Evolutionary conservation across 2,888 invertebrate species (phyloP).

Genomic region (Rutpela maculata): DNA sequence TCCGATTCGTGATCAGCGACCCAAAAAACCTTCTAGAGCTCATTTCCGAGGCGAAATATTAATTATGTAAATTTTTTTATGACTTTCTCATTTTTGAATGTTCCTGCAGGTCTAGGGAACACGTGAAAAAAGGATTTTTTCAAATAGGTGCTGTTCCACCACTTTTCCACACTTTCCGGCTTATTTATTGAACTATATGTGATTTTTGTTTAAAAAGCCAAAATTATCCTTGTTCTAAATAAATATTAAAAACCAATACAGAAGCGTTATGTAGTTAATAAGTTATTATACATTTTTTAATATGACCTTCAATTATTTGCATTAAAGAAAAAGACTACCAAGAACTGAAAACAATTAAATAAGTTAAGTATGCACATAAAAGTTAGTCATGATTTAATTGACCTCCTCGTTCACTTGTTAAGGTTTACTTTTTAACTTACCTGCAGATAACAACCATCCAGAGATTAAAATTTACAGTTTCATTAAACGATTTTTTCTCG

Average conservation of each 20-base stretch:
- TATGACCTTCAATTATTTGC: background rate
- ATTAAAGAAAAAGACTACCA: background rate
- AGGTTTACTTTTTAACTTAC: background rate
- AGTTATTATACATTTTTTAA: background rate
- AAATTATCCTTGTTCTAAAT: conserved; percentile 7
- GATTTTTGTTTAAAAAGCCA: background rate
- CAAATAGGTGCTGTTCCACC: too few species aligned
- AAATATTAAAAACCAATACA: background rate
- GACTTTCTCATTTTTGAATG: too few species aligned
- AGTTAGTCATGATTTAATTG: background rate
- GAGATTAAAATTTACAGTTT: too few species aligned
- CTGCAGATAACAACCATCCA: background rate
- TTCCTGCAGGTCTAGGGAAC: too few species aligned
- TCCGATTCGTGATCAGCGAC: too few species aligned
- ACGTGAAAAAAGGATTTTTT: too few species aligned
- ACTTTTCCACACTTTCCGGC: too few species aligned
- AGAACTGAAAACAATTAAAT: conserved; percentile 7
- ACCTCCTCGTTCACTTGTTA: conserved; percentile 3
- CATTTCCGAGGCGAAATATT: too few species aligned
- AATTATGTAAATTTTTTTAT: too few species aligned
- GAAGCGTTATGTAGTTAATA: background rate
- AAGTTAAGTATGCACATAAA: conserved; percentile 1
- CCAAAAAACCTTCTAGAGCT: too few species aligned
- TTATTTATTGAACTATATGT: too few species aligned
- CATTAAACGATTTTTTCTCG: too few species aligned